phyloP scores from a whole-genome alignment of 2,113 vertebrate species.

The Notarius lentiginosus region DNA sequence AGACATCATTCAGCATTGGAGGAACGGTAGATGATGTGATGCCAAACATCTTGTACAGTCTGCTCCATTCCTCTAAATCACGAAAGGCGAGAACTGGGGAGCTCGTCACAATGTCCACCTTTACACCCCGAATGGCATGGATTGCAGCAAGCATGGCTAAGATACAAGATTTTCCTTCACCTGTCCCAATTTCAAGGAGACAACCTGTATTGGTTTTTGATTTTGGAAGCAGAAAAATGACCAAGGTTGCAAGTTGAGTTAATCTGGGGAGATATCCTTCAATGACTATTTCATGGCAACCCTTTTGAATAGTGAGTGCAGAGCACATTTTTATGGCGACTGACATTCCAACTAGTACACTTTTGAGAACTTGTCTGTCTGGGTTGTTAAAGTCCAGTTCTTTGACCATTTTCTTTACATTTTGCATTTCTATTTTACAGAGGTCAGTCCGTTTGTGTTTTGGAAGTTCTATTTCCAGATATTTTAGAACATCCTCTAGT shows the following conservation, averaged over 20 bases:
- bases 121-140: constrained; percentile 47
- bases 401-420: constrained; percentile 19
- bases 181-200: constrained; percentile 54
- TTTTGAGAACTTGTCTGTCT: constrained; percentile 29
- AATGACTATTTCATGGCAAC: constrained; percentile 19
- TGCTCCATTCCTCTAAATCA: constrained; percentile 51
- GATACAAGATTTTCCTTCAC: constrained; percentile 56
- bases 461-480: constrained; percentile 18
- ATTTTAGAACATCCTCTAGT: background rate
- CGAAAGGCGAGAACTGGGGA: constrained; percentile 45
- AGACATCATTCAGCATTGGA: constrained; percentile 15
- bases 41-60: constrained; percentile 51
- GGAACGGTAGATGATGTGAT: constrained; percentile 45
- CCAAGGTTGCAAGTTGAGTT: constrained; percentile 52
- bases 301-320: constrained; percentile 18
- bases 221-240: constrained; percentile 43
- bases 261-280: constrained; percentile 53
- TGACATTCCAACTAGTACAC: constrained; percentile 35
- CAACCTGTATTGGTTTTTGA: constrained; percentile 33
- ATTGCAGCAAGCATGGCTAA: constrained; percentile 52
- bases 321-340: constrained; percentile 42
- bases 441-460: background rate
- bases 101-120: constrained; percentile 53
- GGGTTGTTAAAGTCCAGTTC: constrained; percentile 41
- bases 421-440: background rate